Base-by-base conservation (phyloP, 2,888 invertebrate genomes). In the Andrena praecox region DNA sequence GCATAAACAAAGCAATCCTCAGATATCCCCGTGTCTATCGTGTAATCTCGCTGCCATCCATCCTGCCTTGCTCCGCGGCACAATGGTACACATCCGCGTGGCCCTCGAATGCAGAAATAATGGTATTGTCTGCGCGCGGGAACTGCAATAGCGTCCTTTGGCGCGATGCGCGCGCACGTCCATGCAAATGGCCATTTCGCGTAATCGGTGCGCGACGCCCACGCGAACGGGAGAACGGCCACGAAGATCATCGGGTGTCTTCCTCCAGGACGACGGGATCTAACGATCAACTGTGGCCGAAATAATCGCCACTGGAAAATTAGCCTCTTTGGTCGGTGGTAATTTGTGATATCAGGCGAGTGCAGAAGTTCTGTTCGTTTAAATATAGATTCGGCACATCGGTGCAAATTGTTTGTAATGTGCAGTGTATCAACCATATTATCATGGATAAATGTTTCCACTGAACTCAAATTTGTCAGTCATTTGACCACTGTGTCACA, bases 21-120 rank as follows among this genome's bases (percentile, higher is more conserved):
- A 31, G 72, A 63, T 67, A 63, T 50, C 64, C 72, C 73, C 29
- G 71, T 74, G 66, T 69, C 77, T 88, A 85, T 88, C 89, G 79
- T 85, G 85, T 87, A 84, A 88, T 88, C 88, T 88, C 80, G 64
- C 68, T 76, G 80, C 82, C 81, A 80, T 82, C 76, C 81, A 80
- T 88, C 82, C 74, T 68, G 69, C 48, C 81, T 82, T 71, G 62
- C 75, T 68, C 42, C 75, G n/a, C 69, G 75, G 74, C 75, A 89
- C 85, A 88, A 88, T 88, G 77, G 85, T 62, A 82, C 77, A 73
- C 72, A 89, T 87, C 80, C 85, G 79, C 80, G 74, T 86, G 68
- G 67, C 66, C 69, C 77, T 85, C 82, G 76, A 80, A 84, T 78
- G 75, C 59, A 74, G 85, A 82, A 87, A 89, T 89, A 89, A 88